A percentile compares a stretch with the other conserved stretches of the same genome.
Evolutionary conservation across 2,888 invertebrate genomes (phyloP).

Genomic region (Stenodema calcarata): DNA sequence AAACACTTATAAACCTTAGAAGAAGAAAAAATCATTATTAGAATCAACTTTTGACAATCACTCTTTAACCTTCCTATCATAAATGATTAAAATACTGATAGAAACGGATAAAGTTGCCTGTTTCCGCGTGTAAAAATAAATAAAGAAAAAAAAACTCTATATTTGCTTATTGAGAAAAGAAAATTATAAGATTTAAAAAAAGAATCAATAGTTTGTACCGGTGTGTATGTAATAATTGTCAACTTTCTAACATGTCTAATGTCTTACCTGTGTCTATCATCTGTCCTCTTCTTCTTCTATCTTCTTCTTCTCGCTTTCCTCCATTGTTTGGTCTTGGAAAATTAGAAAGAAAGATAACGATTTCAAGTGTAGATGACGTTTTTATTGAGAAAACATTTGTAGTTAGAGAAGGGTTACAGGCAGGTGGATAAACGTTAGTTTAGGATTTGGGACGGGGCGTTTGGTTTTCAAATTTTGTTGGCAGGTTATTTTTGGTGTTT

Average conservation of each 20-base stretch:
- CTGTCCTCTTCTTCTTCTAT: background rate
- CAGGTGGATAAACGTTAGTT: background rate
- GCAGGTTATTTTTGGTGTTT: too few species aligned
- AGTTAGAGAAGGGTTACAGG: background rate
- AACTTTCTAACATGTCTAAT: background rate
- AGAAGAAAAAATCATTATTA: slow-evolving; percentile 27
- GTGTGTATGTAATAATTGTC: background rate
- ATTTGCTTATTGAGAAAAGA: slow-evolving; percentile 32
- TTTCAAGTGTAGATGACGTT: background rate
- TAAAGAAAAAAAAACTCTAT: slow-evolving; percentile 17
- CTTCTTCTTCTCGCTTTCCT: slow-evolving; percentile 21
- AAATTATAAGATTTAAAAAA: slow-evolving; percentile 6
- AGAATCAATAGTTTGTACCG: slow-evolving; percentile 20
- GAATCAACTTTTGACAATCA: slow-evolving; percentile 49
- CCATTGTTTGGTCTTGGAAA: background rate
- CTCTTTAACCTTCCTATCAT: slow-evolving; percentile 39
- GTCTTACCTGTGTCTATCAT: background rate
- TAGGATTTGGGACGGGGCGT: background rate
- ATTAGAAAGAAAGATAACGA: background rate
- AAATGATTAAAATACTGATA: slow-evolving; percentile 18
- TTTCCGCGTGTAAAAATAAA: slow-evolving; percentile 12
- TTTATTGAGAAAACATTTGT: background rate
- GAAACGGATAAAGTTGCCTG: slow-evolving; percentile 41
- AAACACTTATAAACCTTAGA: slow-evolving; percentile 14
- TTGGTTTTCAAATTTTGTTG: background rate